Conservation (phyloP, 2,797 vertebrate genomes). For the Sebastes minor region DNA sequence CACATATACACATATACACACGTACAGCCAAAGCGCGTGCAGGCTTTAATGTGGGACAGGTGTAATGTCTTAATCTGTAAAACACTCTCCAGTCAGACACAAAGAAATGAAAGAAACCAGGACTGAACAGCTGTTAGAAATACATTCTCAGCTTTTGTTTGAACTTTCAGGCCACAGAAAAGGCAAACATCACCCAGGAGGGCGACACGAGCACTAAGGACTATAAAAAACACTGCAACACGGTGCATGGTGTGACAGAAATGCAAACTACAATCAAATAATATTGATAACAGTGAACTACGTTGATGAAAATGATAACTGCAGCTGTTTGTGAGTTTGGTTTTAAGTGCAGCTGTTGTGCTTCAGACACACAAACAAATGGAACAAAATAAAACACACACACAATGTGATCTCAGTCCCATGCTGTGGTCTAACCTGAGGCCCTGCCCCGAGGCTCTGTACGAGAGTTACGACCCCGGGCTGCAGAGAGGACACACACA, state of each 20-base stretch:
- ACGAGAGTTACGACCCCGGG: constrained; percentile 66
- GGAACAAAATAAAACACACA: not conserved
- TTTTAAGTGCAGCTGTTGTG: constrained; percentile 18
- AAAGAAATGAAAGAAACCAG: not conserved
- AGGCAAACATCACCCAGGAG: not conserved
- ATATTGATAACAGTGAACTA: not conserved
- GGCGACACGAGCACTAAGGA: not conserved
- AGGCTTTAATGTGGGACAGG: constrained; percentile 22
- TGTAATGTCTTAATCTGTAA: constrained; percentile 10
- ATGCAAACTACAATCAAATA: not conserved
- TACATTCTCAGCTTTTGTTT: not conserved
- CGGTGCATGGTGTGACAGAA: not conserved
- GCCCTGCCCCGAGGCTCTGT: constrained; percentile 66
- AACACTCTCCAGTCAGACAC: not conserved
- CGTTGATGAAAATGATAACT: not conserved
- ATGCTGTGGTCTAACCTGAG: constrained; percentile 80
- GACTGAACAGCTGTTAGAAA: constrained; percentile 1
- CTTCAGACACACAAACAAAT: constrained; percentile 16
- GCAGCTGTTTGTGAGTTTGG: not conserved
- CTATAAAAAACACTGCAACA: not conserved
- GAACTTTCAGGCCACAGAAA: not conserved
- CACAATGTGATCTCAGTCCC: constrained; percentile 25
- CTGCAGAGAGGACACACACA: constrained; percentile 72
- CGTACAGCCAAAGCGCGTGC: not conserved
- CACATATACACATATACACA: fast-evolving